Base-by-base conservation (phyloP, 2,797 vertebrate species). In the Propithecus perrieri region DNA sequence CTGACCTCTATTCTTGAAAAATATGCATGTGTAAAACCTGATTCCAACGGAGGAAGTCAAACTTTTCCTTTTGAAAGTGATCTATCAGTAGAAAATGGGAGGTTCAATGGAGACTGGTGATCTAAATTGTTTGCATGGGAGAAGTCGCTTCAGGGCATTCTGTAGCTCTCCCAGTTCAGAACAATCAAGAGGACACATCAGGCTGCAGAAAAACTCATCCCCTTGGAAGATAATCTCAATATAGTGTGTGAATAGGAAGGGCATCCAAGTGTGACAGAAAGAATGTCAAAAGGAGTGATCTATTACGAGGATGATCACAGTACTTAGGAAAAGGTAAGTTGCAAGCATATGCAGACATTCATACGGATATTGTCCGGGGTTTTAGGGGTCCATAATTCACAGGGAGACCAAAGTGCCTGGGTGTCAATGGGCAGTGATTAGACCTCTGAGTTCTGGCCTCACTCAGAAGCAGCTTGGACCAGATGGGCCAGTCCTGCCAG, bases 61-160 rank as follows among this genome's bases (percentile, higher is more conserved):
- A n/a, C 33, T 71, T 87, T 80, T 89, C 69, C 53, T 80, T 90
- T 91, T 85, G 9, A 86, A 94, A 94, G 43, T 69, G 67, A 53
- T 35, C 8, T 4, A 55, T 71, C 8, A 43, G n/a, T 69, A 63
- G 71, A 75, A 96, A 72, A 83, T 7, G 38, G 7, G 24, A 95
- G 30, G 38, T 53, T 14, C 24, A 12, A 2, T 30, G 43, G 65
- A 86, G 20, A 55, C 0, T 50, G 7, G n/a, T 26, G 69, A 69
- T 26, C 41, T 50, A n/a, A 75, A 41, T 20, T 28, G 30, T 72
- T 85, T 81, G 11, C 18, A 12, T 41, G 69, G 20, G 33, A 46
- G 55, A 86, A 18, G 4, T 41, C 63, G 78, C 30, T 33, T 18
- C 4, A 24, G 48, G 61, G 13, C 4, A 50, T 35, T 94, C 76